A percentile compares a stretch with the other conserved stretches of the same genome.
phyloP scores from a whole-genome alignment of 2,113 vertebrate genomes.

The Gallinago media region DNA sequence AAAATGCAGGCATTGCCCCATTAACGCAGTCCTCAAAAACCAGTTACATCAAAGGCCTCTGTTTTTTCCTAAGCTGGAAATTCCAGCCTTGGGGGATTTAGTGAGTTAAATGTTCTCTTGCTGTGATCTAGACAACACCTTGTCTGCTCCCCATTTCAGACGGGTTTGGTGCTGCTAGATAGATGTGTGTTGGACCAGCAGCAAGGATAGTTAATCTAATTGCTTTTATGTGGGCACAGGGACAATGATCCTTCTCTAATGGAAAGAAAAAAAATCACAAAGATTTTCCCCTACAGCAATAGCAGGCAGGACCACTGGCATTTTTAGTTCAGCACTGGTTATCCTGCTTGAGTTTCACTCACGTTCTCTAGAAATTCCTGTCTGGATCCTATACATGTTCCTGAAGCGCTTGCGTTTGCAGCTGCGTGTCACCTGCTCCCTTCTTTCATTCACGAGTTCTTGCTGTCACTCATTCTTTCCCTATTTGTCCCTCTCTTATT shows the following conservation, averaged over 20 bases:
- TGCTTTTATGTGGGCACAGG: background rate
- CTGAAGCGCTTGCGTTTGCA: background rate
- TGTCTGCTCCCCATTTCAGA: background rate
- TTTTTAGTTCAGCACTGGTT: constrained; percentile 21
- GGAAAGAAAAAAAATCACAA: background rate
- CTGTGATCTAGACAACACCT: constrained; percentile 1
- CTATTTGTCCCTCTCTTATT: background rate
- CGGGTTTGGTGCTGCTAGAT: background rate
- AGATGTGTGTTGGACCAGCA: background rate
- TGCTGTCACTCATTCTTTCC: background rate
- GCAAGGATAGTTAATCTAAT: background rate
- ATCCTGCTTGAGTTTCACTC: constrained; percentile 6
- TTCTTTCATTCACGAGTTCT: background rate
- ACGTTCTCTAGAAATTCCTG: constrained; percentile 31
- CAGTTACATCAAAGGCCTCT: background rate
- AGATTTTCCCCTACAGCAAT: background rate
- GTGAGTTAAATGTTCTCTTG: background rate
- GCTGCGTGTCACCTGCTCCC: constrained; percentile 46
- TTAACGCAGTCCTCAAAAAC: background rate
- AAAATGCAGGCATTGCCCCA: background rate
- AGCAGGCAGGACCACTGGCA: background rate
- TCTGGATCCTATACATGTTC: background rate
- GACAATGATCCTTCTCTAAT: background rate
- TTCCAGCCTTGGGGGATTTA: background rate
- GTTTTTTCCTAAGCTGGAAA: background rate